Evolutionary conservation across 2,888 invertebrate genomes (phyloP).

Genomic region (Rhamnusium bicolor): DNA sequence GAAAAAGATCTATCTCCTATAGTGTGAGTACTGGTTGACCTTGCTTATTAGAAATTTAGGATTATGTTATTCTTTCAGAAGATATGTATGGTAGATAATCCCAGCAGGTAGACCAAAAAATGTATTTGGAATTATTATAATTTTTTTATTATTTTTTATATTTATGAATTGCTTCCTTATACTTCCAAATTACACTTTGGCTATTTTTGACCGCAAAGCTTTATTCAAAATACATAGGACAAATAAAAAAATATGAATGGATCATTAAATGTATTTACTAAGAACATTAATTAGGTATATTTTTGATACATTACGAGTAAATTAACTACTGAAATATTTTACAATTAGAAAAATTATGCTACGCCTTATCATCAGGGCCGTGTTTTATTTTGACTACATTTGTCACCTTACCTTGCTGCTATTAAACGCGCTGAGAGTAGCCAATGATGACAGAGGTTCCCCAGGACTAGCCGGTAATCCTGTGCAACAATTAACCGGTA

Average conservation of each 20-base stretch:
- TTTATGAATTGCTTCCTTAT: no score
- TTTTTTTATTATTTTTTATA: no score
- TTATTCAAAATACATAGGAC: not conserved
- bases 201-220: not conserved
- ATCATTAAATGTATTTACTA: not conserved
- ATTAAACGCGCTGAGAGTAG: constrained; percentile 88
- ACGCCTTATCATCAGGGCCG: not conserved
- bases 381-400: no score
- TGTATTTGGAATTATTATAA: no score
- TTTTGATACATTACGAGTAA: not conserved
- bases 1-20: no score
- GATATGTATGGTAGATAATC: no score
- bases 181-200: no score
- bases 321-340: not conserved
- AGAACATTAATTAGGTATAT: no score
- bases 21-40: no score
- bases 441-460: constrained; percentile 86
- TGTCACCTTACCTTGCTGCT: constrained; percentile 79
- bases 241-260: not conserved
- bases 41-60: no score
- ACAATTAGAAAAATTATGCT: not conserved
- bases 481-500: constrained; percentile 87
- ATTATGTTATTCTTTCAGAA: no score
- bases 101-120: no score
- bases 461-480: constrained; percentile 83